These are phyloP conservation scores for Polypterus bichir DNA, from an alignment of 2,113 vertebrate species.

Conservation along the genomic window DNA sequence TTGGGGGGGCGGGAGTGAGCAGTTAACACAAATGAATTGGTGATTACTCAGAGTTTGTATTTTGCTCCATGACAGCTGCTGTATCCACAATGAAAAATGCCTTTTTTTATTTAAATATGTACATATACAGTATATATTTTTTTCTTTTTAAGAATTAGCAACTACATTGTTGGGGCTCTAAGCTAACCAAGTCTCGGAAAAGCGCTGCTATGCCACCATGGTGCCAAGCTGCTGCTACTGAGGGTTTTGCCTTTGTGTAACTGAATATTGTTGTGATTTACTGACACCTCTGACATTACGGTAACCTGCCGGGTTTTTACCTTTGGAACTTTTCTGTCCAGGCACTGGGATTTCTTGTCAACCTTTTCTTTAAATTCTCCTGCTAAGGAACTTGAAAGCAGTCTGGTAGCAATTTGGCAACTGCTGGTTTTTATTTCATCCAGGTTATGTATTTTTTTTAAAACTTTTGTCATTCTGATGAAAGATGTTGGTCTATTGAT, in stretches of 20 bases:
- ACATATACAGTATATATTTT: slow-evolving; percentile 28
- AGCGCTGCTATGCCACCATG: slow-evolving; percentile 9
- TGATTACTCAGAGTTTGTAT: slow-evolving; percentile 34
- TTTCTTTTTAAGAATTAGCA: slow-evolving; percentile 31
- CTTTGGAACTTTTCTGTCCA: slow-evolving; percentile 15
- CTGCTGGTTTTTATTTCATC: no score
- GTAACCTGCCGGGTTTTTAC: slow-evolving; percentile 20
- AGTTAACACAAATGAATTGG: slow-evolving; percentile 1
- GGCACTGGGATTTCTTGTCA: no score
- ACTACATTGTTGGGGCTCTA: slow-evolving; percentile 34
- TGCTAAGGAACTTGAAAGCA: no score
- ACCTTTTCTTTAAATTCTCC: no score
- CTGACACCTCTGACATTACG: slow-evolving; percentile 19
- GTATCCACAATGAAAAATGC: slow-evolving; percentile 16
- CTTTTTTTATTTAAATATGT: slow-evolving; percentile 25
- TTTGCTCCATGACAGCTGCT: slow-evolving; percentile 31
- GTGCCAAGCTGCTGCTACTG: slow-evolving; percentile 8
- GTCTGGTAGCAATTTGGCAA: no score
- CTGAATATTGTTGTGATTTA: slow-evolving; percentile 11
- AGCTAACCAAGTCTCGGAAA: slow-evolving; percentile 29
- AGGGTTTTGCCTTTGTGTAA: slow-evolving; percentile 28
- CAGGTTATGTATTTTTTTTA: no score
- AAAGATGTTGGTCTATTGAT: no score
- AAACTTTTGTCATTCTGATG: no score
- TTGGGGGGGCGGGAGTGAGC: no score